Conservation (phyloP, 2,113 vertebrate species). For the Muntiacus muntjak region DNA sequence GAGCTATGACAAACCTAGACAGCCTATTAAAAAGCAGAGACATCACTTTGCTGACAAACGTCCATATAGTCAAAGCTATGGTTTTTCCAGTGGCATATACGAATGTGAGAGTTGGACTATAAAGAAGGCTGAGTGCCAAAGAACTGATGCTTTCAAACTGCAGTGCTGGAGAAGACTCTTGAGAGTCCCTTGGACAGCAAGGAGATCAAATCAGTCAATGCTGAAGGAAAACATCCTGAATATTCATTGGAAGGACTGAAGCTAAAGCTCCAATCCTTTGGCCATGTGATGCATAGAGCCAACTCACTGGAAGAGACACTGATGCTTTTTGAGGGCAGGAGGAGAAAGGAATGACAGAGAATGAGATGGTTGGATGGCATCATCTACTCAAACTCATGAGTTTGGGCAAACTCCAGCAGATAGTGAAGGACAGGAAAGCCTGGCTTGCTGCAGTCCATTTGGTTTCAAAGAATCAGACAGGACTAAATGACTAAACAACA, state of each 20-base stretch:
- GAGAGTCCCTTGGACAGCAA: neutral
- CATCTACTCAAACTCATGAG: neutral
- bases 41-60: neutral
- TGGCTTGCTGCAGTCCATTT: neutral
- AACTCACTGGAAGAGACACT: neutral
- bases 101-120: neutral
- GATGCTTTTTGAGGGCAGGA: neutral
- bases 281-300: fast-evolving
- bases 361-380: neutral
- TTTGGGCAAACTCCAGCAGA: neutral
- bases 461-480: neutral
- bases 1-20: neutral
- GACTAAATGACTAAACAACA: neutral
- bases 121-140: neutral
- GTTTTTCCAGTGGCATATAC: neutral
- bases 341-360: neutral
- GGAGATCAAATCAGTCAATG: neutral
- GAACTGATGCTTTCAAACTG: neutral
- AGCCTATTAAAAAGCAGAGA: neutral
- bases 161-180: neutral
- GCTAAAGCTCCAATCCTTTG: neutral
- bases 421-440: neutral
- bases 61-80: neutral
- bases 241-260: neutral
- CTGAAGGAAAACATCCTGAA: neutral